A percentile compares a stretch with the other conserved stretches of the same genome.
phyloP scores from a whole-genome alignment of 1,140 invertebrate genomes.

The Zaprionus taronus region DNA sequence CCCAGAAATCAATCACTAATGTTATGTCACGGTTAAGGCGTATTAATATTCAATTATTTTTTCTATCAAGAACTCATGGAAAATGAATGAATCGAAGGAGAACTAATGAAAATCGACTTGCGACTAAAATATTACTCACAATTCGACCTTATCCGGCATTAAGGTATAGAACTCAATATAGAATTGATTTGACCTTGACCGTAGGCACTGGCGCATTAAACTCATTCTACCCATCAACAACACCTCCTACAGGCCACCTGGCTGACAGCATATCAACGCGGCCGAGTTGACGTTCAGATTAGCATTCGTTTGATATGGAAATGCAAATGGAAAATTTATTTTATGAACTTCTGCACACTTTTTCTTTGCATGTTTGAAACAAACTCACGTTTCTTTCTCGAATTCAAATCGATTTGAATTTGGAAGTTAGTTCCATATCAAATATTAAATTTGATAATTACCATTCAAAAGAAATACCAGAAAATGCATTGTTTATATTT shows the following conservation, averaged over 20 bases:
- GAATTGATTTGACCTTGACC: conserved; percentile 30
- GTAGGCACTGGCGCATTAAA: conserved; percentile 27
- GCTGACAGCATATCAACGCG: no score
- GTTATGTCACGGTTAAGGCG: background rate
- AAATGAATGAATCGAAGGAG: background rate
- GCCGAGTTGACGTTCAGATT: conserved; percentile 30
- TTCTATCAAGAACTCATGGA: background rate
- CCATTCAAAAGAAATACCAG: background rate
- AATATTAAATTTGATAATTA: background rate
- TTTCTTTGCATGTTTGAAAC: background rate
- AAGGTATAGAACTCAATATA: conserved; percentile 20
- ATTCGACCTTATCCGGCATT: conserved; percentile 22
- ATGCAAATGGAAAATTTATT: conserved; percentile 28
- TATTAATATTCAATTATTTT: conserved; percentile 49
- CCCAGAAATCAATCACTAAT: background rate
- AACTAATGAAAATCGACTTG: conserved; percentile 17
- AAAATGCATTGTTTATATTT: background rate
- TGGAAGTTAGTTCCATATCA: background rate
- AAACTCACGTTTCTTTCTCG: background rate
- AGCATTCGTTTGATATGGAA: conserved; percentile 46
- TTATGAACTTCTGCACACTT: conserved; percentile 25
- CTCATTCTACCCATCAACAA: background rate
- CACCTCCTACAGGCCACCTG: background rate
- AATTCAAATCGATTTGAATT: background rate
- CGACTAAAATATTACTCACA: background rate